Percentiles rank a stretch among this genome's conserved stretches.
Conservation (phyloP, 2,888 invertebrate species). For the Sesamia inferens region DNA sequence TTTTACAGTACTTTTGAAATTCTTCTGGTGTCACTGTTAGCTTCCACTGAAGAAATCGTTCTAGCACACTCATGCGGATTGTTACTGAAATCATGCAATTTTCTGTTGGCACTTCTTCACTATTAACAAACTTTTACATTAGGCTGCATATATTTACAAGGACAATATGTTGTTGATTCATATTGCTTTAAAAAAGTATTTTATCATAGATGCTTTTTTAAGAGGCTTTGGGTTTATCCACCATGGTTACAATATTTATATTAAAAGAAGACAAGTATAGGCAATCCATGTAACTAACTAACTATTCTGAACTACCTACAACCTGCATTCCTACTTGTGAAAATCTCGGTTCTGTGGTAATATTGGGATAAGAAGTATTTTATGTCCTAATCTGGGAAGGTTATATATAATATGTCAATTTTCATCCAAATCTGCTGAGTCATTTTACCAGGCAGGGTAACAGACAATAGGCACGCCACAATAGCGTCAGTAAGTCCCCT, state of each 20-base stretch:
- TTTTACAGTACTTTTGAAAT: constrained; percentile 80
- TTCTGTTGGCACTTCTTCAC: background rate
- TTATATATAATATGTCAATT: background rate
- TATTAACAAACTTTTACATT: background rate
- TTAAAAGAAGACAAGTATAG: background rate
- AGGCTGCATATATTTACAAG: background rate
- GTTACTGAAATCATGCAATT: constrained; percentile 73
- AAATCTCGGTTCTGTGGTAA: background rate
- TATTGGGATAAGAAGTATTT: background rate
- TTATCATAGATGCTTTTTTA: too few relatives aligned
- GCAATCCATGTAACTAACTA: background rate
- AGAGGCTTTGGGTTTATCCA: background rate
- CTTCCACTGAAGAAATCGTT: constrained; percentile 81
- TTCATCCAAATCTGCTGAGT: background rate
- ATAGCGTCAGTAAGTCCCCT: too few relatives aligned
- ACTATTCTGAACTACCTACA: background rate
- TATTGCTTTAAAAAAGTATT: background rate
- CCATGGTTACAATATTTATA: background rate
- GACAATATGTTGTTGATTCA: background rate
- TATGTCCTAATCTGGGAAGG: background rate
- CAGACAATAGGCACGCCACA: background rate
- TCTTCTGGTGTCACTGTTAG: constrained; percentile 77
- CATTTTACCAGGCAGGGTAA: background rate
- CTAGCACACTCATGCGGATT: constrained; percentile 81
- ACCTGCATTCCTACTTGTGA: rapidly evolving